Percentiles rank a stretch among this genome's conserved stretches.
Evolutionary conservation across 2,888 invertebrate genomes (phyloP).

Genomic region (Noctua comes): DNA sequence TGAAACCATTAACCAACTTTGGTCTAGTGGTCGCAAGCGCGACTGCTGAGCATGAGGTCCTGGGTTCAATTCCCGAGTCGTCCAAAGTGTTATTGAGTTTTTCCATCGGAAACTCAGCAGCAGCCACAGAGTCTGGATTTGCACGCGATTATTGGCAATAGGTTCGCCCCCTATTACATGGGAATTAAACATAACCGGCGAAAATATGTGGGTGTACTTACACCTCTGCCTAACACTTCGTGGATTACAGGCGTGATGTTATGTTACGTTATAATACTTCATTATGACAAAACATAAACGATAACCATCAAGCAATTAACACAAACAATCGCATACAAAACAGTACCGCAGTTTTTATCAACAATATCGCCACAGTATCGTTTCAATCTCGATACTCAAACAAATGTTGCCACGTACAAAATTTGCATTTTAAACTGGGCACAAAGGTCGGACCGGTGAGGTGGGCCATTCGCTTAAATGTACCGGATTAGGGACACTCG

Average conservation of each 20-base stretch:
- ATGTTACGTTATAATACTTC: background rate
- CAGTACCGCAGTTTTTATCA: slow-evolving; percentile 8
- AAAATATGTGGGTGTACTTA: too few species aligned
- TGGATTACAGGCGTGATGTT: too few species aligned
- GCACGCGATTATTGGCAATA: too few species aligned
- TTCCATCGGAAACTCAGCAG: too few species aligned
- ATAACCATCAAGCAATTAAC: slow-evolving; percentile 17
- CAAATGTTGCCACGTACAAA: slow-evolving; percentile 61
- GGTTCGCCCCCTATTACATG: too few species aligned
- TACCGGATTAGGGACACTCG: slow-evolving; percentile 80
- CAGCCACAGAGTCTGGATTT: too few species aligned
- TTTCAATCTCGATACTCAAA: slow-evolving; percentile 58
- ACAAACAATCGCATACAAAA: slow-evolving; percentile 19
- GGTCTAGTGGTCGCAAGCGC: too few species aligned
- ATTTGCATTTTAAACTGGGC: slow-evolving; percentile 77
- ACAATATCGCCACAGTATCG: slow-evolving; percentile 40
- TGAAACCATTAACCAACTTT: too few species aligned
- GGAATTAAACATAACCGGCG: background rate
- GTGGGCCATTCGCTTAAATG: slow-evolving; percentile 77
- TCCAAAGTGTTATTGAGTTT: too few species aligned
- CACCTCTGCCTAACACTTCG: too few species aligned
- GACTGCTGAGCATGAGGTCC: too few species aligned
- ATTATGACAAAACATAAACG: background rate
- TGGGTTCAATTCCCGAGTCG: too few species aligned
- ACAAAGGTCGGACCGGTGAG: slow-evolving; percentile 78